A percentile compares a stretch with the other conserved stretches of the same genome.
These are phyloP conservation scores for Neosilurus mollespiculum DNA, from an alignment of 2,797 vertebrate species.

Conservation along the genomic window DNA sequence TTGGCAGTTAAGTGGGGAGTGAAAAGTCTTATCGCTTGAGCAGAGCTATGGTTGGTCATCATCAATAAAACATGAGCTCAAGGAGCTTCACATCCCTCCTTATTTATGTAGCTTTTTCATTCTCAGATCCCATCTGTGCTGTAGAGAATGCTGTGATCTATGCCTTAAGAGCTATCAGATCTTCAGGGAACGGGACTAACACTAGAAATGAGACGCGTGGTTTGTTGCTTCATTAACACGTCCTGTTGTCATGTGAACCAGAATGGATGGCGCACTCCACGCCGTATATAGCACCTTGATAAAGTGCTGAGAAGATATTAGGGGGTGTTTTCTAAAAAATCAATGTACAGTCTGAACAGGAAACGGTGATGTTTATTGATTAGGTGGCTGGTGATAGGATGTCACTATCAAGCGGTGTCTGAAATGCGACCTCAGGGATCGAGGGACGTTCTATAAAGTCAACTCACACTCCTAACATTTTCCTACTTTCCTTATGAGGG, in stretches of 20 bases:
- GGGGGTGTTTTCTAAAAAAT: conserved; percentile 44
- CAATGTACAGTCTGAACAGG: conserved; percentile 43
- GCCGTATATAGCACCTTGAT: conserved; percentile 4
- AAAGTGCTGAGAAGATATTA: conserved; percentile 38
- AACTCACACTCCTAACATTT: background rate
- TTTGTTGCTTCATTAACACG: conserved; percentile 20
- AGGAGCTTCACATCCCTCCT: conserved; percentile 19
- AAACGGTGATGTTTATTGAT: conserved; percentile 24
- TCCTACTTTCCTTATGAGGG: background rate
- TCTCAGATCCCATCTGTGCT: conserved; percentile 50
- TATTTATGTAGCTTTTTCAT: conserved; percentile 37
- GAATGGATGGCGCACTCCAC: background rate
- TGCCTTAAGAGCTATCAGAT: conserved; percentile 54
- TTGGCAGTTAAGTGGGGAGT: conserved; percentile 38
- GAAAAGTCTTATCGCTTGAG: conserved; percentile 29
- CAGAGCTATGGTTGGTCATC: conserved; percentile 31
- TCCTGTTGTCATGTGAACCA: background rate
- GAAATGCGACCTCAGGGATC: background rate
- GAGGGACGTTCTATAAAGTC: conserved; percentile 6
- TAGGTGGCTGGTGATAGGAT: background rate
- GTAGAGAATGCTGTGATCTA: conserved; percentile 40
- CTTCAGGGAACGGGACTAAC: conserved; percentile 30
- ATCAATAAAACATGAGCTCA: conserved; percentile 59
- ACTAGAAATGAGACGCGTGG: background rate
- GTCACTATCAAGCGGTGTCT: background rate